A percentile compares a stretch with the other conserved stretches of the same genome.
These are phyloP conservation scores for Epistrophella euchroma DNA, from an alignment of 2,888 invertebrate species.

Conservation along the genomic window DNA sequence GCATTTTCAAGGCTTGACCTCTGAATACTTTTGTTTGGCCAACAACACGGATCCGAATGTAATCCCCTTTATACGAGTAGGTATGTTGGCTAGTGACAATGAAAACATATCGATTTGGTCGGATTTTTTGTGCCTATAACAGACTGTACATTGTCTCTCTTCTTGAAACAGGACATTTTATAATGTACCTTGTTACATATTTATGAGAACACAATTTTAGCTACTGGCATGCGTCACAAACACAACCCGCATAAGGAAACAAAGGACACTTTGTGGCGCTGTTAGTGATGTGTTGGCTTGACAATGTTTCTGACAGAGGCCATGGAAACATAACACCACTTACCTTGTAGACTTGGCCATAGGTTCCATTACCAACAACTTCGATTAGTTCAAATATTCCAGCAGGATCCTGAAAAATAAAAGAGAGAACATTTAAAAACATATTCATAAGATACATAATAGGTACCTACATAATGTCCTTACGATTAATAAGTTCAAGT, in stretches of 20 bases:
- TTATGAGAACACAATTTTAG: neutral
- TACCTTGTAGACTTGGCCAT: slow-evolving; percentile 99
- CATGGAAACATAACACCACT: slow-evolving; percentile 77
- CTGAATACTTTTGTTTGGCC: slow-evolving; percentile 64
- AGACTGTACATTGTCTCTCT: slow-evolving; percentile 18
- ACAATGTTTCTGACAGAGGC: slow-evolving; percentile 43
- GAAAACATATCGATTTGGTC: slow-evolving; percentile 64
- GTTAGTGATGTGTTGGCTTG: slow-evolving; percentile 6
- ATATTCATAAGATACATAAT: slow-evolving; percentile 25
- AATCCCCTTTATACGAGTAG: slow-evolving; percentile 28
- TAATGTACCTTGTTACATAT: neutral
- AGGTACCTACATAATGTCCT: slow-evolving; percentile 44
- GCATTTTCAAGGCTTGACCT: slow-evolving; percentile 70
- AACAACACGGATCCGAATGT: slow-evolving; percentile 38
- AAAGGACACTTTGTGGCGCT: slow-evolving; percentile 60
- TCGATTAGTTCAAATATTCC: slow-evolving; percentile 99
- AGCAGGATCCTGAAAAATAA: slow-evolving; percentile 95
- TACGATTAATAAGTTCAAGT: slow-evolving; percentile 69
- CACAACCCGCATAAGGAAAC: slow-evolving; percentile 40
- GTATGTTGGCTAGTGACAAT: slow-evolving; percentile 46
- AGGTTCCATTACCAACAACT: slow-evolving; percentile 99
- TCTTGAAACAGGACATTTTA: slow-evolving; percentile 39
- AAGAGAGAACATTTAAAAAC: slow-evolving; percentile 43
- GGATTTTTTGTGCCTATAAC: slow-evolving; percentile 11
- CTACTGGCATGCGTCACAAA: slow-evolving; percentile 29